A percentile compares a stretch with the other conserved stretches of the same genome.
These are phyloP conservation scores for Kryptolebias marmoratus DNA, from an alignment of 2,113 vertebrate genomes.

Conservation along the genomic window DNA sequence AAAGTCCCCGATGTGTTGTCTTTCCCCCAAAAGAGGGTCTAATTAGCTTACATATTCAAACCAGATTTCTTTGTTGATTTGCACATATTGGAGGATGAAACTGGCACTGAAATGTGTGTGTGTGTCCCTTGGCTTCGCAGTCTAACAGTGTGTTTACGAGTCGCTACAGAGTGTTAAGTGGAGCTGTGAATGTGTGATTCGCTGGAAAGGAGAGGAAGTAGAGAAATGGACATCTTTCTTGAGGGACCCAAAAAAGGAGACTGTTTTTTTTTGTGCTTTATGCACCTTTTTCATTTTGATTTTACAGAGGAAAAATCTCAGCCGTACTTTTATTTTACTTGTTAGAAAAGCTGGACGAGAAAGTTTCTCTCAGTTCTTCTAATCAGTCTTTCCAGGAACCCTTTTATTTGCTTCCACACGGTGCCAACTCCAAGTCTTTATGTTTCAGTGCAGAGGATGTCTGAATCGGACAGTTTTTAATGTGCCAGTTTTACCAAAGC, in stretches of 20 bases:
- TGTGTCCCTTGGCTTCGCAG: slow-evolving; percentile 65
- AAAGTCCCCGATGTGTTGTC: slow-evolving; percentile 9
- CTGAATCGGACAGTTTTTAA: slow-evolving; percentile 25
- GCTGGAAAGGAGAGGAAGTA: slow-evolving; percentile 58
- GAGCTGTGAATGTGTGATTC: slow-evolving; percentile 75
- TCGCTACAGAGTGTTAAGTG: slow-evolving; percentile 66
- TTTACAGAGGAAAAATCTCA: neutral
- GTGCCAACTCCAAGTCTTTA: slow-evolving; percentile 24
- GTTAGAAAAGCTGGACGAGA: slow-evolving; percentile 2
- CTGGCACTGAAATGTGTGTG: slow-evolving; percentile 47
- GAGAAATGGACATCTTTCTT: slow-evolving; percentile 56
- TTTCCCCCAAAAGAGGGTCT: slow-evolving; percentile 11
- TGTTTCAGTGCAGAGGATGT: slow-evolving; percentile 3
- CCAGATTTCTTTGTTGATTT: slow-evolving; percentile 53
- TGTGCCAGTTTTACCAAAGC: slow-evolving; percentile 28
- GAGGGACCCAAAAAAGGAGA: slow-evolving; percentile 42
- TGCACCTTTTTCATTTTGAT: slow-evolving; percentile 21
- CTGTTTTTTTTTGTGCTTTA: neutral
- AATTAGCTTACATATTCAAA: slow-evolving; percentile 29
- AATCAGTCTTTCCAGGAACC: neutral
- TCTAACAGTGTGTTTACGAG: slow-evolving; percentile 64
- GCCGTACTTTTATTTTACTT: neutral
- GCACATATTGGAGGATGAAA: slow-evolving; percentile 54
- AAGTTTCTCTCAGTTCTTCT: neutral
- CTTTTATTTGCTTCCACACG: neutral